Base-by-base conservation (phyloP, 2,797 vertebrate species). In the Eremophila alpestris region DNA sequence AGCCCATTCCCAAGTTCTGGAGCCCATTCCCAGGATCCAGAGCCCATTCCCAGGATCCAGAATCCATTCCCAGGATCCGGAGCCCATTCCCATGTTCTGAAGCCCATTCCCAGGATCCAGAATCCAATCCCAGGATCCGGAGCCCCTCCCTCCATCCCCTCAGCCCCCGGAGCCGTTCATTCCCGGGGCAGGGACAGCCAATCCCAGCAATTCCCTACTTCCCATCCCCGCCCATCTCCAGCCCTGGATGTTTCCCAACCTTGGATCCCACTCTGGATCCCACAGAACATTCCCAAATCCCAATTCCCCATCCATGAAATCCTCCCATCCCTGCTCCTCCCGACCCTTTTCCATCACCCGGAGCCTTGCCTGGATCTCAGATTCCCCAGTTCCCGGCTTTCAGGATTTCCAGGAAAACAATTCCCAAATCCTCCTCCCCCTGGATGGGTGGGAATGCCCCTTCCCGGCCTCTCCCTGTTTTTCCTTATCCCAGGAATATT, bases 171-270 rank as follows among this genome's bases (percentile, higher is more conserved):
- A 56, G 14, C 32, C 7, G 19, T 13, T 36, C 52, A 34, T 45
- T 56, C 52, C 41, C 12, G 26, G n/a, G n/a, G 4, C 16, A 22
- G 40, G 7, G 10, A 5, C 32, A 22, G 23, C 32, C 69, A 45
- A 32, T 32, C 11, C 8, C 20, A 6, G 41, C 2, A 73, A 73
- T 17, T 30, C n/a, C 22, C 0, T 6, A 19, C 11, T 21, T 79
- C 58, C 62, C 17, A 0, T 15, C 19, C 30, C 7, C 6, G 9
- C 7, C 10, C 21, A 0, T 7, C 48, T 67, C 54, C 63, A 51
- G 11, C 32, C 16, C 0, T 0, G 58, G 36, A 60, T 0, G 1
- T 40, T 26, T 56, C 59, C 71, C 43, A 30, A 4, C 17, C 36
- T 62, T 7, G 12, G 62, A 63, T 43, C 60, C 38, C 38, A 13